Percentiles rank a stretch among this genome's conserved stretches.
Conservation (phyloP, 2,888 invertebrate genomes). For the Lochmaea crataegi region DNA sequence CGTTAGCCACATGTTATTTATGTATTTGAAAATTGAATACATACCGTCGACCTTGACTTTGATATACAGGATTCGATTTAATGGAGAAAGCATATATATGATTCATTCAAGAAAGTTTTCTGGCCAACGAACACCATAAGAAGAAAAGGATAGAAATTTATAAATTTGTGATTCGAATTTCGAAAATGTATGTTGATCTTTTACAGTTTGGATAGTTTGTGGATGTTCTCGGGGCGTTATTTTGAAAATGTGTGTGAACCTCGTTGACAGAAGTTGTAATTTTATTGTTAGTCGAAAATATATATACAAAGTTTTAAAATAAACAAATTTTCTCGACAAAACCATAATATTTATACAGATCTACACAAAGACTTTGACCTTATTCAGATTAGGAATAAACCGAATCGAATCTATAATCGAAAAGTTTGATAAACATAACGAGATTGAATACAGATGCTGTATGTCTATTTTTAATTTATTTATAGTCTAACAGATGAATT, state of each 20-base stretch:
- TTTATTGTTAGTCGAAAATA: slow-evolving; percentile 8
- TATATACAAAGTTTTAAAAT: neutral
- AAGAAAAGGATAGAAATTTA: slow-evolving; percentile 26
- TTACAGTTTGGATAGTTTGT: too few relatives aligned
- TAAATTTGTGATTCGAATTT: slow-evolving; percentile 17
- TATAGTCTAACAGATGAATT: too few relatives aligned
- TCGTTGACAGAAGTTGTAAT: neutral
- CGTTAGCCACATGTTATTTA: slow-evolving; percentile 18
- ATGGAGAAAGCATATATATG: slow-evolving; percentile 30
- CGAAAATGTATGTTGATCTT: neutral
- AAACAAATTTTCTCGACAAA: neutral
- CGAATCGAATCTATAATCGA: slow-evolving; percentile 12
- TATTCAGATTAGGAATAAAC: slow-evolving; percentile 14
- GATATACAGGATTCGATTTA: slow-evolving; percentile 20
- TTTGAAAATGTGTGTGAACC: too few relatives aligned
- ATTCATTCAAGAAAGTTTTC: slow-evolving; percentile 38
- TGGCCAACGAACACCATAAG: slow-evolving; percentile 23
- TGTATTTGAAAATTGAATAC: slow-evolving; percentile 24
- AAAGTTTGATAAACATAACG: slow-evolving; percentile 9
- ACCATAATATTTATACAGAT: slow-evolving; percentile 12
- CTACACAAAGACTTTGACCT: slow-evolving; percentile 2
- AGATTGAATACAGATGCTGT: slow-evolving; percentile 15
- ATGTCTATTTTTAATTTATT: neutral
- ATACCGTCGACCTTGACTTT: slow-evolving; percentile 25
- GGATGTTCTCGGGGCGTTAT: neutral